phyloP scores from a whole-genome alignment of 2,888 invertebrate species.

The Branchellion lobata region DNA sequence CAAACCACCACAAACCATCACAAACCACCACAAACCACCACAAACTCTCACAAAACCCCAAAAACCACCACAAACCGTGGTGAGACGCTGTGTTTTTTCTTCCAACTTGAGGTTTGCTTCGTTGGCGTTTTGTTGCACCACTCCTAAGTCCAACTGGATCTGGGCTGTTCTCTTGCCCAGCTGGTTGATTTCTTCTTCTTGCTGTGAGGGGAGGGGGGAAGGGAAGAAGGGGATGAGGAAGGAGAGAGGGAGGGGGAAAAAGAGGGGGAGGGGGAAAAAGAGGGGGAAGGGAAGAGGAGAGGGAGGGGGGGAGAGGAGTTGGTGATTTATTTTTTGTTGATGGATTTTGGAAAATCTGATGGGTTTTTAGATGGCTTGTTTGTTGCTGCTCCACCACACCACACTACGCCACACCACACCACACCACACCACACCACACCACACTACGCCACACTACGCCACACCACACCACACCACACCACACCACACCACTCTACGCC shows the following conservation, averaged over 20 bases:
- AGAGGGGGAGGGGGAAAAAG: background rate
- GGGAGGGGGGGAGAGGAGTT: too few relatives aligned
- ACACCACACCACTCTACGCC: background rate
- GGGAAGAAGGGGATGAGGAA: background rate
- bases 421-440: background rate
- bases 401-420: background rate
- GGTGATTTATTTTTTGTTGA: too few relatives aligned
- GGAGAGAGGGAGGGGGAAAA: background rate
- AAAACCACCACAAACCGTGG: too few relatives aligned
- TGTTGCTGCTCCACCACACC: conserved; percentile 32
- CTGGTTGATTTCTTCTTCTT: conserved; percentile 44
- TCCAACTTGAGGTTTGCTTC: conserved; percentile 44
- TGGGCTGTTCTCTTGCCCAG: conserved; percentile 42
- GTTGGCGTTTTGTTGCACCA: conserved; percentile 34
- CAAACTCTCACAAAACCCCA: too few relatives aligned
- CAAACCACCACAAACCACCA: too few relatives aligned
- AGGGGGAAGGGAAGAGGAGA: background rate
- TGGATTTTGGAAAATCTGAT: background rate
- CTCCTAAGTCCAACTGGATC: conserved; percentile 36
- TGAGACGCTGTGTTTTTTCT: conserved; percentile 30
- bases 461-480: background rate
- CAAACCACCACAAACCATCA: too few relatives aligned
- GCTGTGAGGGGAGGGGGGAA: conserved; percentile 12
- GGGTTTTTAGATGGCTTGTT: background rate
- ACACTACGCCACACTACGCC: background rate